Conservation (phyloP, 2,113 vertebrate genomes). For the Ictidomys tridecemlineatus region DNA sequence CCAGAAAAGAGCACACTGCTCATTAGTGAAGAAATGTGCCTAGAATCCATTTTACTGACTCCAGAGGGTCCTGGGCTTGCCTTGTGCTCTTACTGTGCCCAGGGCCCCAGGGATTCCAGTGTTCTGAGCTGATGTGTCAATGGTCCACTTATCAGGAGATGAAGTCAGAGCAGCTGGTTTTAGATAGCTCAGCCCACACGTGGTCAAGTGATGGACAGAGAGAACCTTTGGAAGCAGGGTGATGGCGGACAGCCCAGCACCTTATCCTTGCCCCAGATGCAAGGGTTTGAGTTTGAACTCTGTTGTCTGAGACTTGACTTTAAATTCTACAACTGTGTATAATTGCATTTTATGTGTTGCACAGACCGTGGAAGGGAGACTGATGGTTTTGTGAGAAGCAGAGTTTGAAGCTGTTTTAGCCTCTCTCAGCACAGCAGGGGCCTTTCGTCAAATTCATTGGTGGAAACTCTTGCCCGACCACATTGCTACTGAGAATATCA, state of each 20-base stretch:
- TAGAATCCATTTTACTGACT: neutral
- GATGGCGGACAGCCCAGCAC: neutral
- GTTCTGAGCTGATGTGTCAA: neutral
- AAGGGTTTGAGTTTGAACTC: neutral
- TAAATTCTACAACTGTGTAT: neutral
- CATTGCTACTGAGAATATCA: conserved; percentile 67
- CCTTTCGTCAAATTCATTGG: conserved; percentile 71
- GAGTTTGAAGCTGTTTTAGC: conserved; percentile 34
- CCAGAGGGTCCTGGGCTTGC: neutral
- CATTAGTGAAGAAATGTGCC: neutral
- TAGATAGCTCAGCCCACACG: fast-evolving
- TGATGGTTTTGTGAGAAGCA: conserved; percentile 3
- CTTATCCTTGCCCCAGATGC: neutral
- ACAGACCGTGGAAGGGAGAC: neutral
- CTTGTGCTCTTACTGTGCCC: neutral
- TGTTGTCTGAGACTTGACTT: neutral
- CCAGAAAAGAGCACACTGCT: neutral
- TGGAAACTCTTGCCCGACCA: conserved; percentile 31
- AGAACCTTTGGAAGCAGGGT: neutral
- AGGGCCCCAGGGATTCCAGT: neutral
- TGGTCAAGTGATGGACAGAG: no score
- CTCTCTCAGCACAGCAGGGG: conserved; percentile 61
- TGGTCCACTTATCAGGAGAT: neutral
- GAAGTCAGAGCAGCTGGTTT: neutral
- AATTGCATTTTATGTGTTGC: neutral